Conservation (phyloP, 2,113 vertebrate species). For the Chaetura pelagica region DNA sequence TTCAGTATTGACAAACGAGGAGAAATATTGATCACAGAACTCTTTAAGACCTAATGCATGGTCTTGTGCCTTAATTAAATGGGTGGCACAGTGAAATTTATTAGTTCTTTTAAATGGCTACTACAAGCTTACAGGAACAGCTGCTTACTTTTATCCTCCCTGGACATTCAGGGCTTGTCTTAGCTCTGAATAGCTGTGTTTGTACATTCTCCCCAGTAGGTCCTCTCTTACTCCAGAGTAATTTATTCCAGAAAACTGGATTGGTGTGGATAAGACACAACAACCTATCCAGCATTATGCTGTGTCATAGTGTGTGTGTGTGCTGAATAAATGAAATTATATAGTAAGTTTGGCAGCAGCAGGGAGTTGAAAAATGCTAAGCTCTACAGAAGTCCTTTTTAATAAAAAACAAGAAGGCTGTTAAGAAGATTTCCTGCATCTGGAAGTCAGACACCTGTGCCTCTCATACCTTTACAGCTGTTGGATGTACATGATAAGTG, state of each 20-base stretch:
- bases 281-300: background rate
- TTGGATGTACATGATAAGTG: no score
- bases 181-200: accelerated
- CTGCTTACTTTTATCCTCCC: background rate
- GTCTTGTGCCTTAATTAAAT: background rate
- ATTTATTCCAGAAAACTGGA: background rate
- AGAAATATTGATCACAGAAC: background rate
- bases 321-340: no score
- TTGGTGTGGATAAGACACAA: background rate
- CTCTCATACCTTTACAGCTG: no score
- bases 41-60: background rate
- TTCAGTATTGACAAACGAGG: accelerated
- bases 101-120: background rate
- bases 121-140: background rate
- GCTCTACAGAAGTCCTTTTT: background rate
- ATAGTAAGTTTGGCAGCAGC: no score
- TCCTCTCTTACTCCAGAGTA: background rate
- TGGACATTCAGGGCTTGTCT: background rate
- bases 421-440: no score
- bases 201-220: background rate
- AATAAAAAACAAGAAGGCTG: no score
- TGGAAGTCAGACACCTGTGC: no score
- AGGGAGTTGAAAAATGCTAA: background rate
- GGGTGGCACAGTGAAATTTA: background rate
- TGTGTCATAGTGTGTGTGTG: accelerated